Percentiles rank a stretch among this genome's conserved stretches.
Evolutionary conservation across 2,797 vertebrate genomes (phyloP).

Genomic region (Silurus aristotelis): DNA sequence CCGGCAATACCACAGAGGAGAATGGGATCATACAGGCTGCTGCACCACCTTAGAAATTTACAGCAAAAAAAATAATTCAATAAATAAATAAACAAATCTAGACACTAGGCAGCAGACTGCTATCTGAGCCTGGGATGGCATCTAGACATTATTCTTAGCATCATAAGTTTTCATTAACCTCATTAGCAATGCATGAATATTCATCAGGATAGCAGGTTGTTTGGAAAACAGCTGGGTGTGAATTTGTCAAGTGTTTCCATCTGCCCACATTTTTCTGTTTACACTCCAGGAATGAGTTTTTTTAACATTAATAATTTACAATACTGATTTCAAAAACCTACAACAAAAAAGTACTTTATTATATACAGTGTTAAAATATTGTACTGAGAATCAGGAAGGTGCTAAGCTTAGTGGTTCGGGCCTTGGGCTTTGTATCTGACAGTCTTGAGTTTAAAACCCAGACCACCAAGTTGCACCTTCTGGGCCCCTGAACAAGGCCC

Average conservation of each 20-base stretch:
- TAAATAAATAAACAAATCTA: not conserved
- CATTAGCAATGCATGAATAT: constrained; percentile 75
- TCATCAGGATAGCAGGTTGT: constrained; percentile 61
- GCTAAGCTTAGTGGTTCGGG: too few species aligned
- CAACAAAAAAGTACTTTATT: not conserved
- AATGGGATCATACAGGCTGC: constrained; percentile 76
- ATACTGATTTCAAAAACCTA: not conserved
- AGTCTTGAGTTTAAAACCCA: too few species aligned
- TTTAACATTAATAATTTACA: not conserved
- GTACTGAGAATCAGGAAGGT: not conserved
- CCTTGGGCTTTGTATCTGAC: too few species aligned
- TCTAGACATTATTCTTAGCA: not conserved
- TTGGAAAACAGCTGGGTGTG: constrained; percentile 66
- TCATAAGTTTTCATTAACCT: constrained; percentile 66
- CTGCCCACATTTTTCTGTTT: not conserved
- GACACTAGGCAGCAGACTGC: constrained; percentile 53
- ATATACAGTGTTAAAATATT: not conserved
- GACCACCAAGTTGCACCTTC: too few species aligned
- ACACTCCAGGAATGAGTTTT: not conserved
- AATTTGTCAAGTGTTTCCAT: constrained; percentile 16
- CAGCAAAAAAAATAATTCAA: constrained; percentile 37
- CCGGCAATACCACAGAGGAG: constrained; percentile 79
- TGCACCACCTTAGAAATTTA: constrained; percentile 73
- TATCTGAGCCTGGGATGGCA: not conserved
- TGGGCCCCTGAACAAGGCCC: too few species aligned